Percentiles rank a stretch among this genome's conserved stretches.
phyloP scores from a whole-genome alignment of 1,140 invertebrate genomes.

The Melanaphis sacchari region DNA sequence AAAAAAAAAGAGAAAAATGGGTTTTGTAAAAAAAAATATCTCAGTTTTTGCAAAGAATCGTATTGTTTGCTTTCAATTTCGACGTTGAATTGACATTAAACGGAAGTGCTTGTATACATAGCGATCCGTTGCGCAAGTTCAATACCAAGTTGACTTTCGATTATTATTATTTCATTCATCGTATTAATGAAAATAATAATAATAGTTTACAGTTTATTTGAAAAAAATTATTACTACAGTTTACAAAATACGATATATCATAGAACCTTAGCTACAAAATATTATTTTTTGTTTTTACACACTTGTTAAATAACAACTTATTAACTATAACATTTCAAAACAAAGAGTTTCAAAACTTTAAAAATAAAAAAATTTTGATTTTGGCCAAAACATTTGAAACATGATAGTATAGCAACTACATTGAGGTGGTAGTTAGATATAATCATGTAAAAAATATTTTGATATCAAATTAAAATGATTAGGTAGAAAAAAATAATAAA shows the following conservation, averaged over 20 bases:
- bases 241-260: neutral
- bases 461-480: too few species aligned
- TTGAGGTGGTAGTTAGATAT: neutral
- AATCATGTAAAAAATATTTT: neutral
- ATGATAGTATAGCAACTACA: neutral
- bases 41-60: constrained; percentile 5
- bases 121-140: neutral
- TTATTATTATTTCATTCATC: neutral
- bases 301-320: neutral
- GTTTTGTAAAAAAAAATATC: constrained; percentile 39
- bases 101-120: neutral
- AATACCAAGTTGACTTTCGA: neutral
- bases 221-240: neutral
- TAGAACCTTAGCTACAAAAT: neutral
- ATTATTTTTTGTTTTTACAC: neutral
- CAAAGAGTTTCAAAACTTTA: neutral
- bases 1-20: neutral
- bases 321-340: neutral
- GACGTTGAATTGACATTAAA: constrained; percentile 19
- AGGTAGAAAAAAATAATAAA: too few species aligned
- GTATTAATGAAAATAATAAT: constrained; percentile 11
- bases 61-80: constrained; percentile 33
- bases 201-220: neutral
- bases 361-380: too few species aligned
- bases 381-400: too few species aligned